Percentiles rank a stretch among this genome's conserved stretches.
These are phyloP conservation scores for Eutrigla gurnardus DNA, from an alignment of 2,797 vertebrate genomes.

Conservation along the genomic window DNA sequence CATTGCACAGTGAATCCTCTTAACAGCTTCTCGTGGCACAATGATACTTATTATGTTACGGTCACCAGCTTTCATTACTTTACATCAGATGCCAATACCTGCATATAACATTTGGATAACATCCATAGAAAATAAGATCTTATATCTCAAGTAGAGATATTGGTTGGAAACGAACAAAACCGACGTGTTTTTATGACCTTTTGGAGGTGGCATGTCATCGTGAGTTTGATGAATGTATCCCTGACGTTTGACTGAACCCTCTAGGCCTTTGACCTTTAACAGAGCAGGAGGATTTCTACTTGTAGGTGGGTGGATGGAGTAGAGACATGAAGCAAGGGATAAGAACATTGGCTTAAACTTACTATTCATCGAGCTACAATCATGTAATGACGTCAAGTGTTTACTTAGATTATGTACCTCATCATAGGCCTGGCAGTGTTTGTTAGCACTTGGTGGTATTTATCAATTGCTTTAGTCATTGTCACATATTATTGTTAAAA, in stretches of 20 bases:
- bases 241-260: constrained; percentile 58
- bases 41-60: constrained; percentile 4
- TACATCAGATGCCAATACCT: constrained; percentile 15
- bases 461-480: neutral
- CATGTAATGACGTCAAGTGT: constrained; percentile 40
- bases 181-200: constrained; percentile 4
- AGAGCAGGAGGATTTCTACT: constrained; percentile 41
- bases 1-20: constrained; percentile 9
- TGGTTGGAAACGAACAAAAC: constrained; percentile 20
- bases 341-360: constrained; percentile 46
- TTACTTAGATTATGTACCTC: constrained; percentile 25
- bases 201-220: constrained; percentile 36
- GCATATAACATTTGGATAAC: constrained; percentile 2
- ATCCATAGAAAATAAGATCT: constrained; percentile 21
- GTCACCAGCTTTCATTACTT: constrained; percentile 5
- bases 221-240: constrained; percentile 53
- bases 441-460: neutral
- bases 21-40: constrained; percentile 14
- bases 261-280: constrained; percentile 64
- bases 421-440: neutral
- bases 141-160: constrained; percentile 17
- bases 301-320: constrained; percentile 50
- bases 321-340: constrained; percentile 39
- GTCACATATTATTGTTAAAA: neutral
- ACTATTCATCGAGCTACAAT: constrained; percentile 42